Conservation (phyloP, 2,797 vertebrate genomes). For the Neostethus bicornis region DNA sequence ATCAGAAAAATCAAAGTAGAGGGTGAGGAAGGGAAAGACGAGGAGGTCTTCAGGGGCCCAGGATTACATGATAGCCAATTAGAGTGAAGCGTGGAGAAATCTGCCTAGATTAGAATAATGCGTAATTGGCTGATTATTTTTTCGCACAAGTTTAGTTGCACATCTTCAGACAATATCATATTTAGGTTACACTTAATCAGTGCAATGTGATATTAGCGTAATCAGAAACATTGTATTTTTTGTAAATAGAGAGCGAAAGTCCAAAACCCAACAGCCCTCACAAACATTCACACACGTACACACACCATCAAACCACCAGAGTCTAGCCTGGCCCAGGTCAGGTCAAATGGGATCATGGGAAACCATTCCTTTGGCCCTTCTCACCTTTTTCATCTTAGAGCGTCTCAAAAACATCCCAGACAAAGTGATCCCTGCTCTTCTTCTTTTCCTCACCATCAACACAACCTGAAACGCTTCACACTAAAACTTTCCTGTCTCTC, state of each 20-base stretch:
- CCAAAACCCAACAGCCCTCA: constrained; percentile 19
- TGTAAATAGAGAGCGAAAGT: constrained; percentile 31
- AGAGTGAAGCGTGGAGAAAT: constrained; percentile 62
- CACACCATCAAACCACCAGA: constrained; percentile 30
- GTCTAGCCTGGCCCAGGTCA: constrained; percentile 63
- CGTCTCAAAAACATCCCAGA: constrained; percentile 77
- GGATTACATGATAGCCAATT: constrained; percentile 75
- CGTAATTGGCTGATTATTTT: constrained; percentile 63
- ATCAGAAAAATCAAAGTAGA: not conserved
- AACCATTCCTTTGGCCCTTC: constrained; percentile 68
- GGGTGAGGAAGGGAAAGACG: constrained; percentile 42
- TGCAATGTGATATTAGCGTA: no score
- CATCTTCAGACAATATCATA: constrained; percentile 36
- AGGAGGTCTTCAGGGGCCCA: constrained; percentile 47
- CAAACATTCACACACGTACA: constrained; percentile 9
- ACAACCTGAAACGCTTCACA: constrained; percentile 10
- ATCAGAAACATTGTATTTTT: constrained; percentile 30
- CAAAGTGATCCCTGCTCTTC: constrained; percentile 36
- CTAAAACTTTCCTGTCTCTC: constrained; percentile 7
- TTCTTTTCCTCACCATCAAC: constrained; percentile 23
- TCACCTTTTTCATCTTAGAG: constrained; percentile 78
- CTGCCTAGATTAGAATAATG: constrained; percentile 70
- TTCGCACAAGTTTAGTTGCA: constrained; percentile 39
- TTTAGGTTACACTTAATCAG: no score
- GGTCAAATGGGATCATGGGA: constrained; percentile 78